phyloP scores from a whole-genome alignment of 2,113 vertebrate species.

The Myxocyprinus asiaticus region DNA sequence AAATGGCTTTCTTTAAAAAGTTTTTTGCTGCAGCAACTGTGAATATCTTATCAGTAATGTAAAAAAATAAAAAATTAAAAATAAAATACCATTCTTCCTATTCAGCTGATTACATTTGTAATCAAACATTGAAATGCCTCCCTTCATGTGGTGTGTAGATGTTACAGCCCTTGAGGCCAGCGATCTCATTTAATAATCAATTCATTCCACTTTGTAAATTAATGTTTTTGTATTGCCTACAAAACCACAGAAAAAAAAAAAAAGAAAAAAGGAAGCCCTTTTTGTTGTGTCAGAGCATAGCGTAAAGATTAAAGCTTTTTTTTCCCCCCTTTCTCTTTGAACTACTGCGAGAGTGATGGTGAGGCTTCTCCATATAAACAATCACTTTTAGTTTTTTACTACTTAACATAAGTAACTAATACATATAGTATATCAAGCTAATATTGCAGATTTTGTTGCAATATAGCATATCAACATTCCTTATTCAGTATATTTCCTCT shows the following conservation, averaged over 20 bases:
- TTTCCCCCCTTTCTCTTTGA: too few relatives aligned
- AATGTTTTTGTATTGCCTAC: neutral
- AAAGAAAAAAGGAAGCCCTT: neutral
- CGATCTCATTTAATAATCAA: conserved; percentile 14
- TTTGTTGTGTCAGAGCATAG: neutral
- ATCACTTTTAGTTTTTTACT: too few relatives aligned
- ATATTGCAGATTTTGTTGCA: neutral
- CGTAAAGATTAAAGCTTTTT: too few relatives aligned
- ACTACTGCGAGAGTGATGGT: too few relatives aligned
- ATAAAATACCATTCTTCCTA: neutral
- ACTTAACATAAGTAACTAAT: too few relatives aligned
- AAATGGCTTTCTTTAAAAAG: neutral
- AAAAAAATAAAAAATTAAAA: too few relatives aligned
- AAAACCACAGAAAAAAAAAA: neutral
- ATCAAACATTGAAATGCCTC: conserved; percentile 12
- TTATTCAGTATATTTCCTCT: too few relatives aligned
- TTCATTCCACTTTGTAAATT: neutral
- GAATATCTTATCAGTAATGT: neutral
- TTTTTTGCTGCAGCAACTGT: neutral
- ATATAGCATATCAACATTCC: too few relatives aligned
- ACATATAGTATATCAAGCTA: neutral
- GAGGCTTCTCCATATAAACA: too few relatives aligned
- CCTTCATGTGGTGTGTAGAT: neutral
- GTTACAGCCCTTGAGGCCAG: neutral
- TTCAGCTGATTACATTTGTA: conserved; percentile 16